Evolutionary conservation across 2,888 invertebrate genomes (phyloP).

Genomic region (Ormia ochracea): DNA sequence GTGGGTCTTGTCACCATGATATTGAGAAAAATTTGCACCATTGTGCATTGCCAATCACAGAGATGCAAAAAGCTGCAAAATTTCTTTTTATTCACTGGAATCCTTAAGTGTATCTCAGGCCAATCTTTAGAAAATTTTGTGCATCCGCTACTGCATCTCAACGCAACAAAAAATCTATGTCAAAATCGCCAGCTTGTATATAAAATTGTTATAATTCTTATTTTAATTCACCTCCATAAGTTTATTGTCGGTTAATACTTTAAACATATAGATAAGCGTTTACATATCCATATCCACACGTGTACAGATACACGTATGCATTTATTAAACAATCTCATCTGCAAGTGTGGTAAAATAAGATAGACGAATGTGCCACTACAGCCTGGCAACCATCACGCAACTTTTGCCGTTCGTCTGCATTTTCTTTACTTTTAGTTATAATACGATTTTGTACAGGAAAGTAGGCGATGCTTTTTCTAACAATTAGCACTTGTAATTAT

Average conservation of each 20-base stretch:
- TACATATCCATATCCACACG: too few relatives aligned
- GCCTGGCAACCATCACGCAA: not conserved
- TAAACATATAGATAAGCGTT: too few relatives aligned
- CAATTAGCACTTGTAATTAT: slow-evolving; percentile 59
- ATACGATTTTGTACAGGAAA: not conserved
- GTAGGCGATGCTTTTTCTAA: slow-evolving; percentile 26
- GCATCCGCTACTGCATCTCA: not conserved
- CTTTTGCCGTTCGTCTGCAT: not conserved
- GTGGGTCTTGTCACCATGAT: too few relatives aligned
- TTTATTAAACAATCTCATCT: slow-evolving; percentile 19
- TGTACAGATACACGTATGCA: too few relatives aligned
- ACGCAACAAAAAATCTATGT: not conserved
- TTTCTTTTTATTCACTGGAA: too few relatives aligned
- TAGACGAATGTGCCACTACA: slow-evolving; percentile 7
- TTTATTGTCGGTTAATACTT: too few relatives aligned
- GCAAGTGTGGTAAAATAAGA: slow-evolving; percentile 33
- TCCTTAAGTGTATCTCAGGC: slow-evolving; percentile 36
- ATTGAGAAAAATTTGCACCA: too few relatives aligned
- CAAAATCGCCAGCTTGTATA: too few relatives aligned
- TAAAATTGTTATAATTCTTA: too few relatives aligned
- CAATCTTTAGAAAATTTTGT: slow-evolving; percentile 23
- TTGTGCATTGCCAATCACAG: too few relatives aligned
- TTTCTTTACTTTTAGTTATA: not conserved
- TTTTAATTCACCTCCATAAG: too few relatives aligned
- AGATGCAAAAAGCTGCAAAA: too few relatives aligned